Percentiles rank a stretch among this genome's conserved stretches.
Evolutionary conservation across 2,888 invertebrate genomes (phyloP).

Genomic region (Lasius platythorax): DNA sequence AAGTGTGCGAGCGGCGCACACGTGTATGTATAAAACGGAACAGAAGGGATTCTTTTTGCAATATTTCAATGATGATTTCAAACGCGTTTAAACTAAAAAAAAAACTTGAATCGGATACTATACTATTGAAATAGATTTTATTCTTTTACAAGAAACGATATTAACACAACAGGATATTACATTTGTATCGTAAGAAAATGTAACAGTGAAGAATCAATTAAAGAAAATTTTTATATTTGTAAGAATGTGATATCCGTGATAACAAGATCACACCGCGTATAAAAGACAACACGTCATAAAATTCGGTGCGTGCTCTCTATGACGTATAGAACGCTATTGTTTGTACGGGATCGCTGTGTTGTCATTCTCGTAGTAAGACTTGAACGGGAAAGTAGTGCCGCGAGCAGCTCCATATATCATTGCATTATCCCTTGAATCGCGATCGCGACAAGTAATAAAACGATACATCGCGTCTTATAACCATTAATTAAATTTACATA

Average conservation of each 20-base stretch:
- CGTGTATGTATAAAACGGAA: constrained; percentile 9
- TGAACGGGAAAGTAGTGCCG: neutral
- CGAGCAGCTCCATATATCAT: too few species aligned
- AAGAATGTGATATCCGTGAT: too few species aligned
- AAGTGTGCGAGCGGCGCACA: constrained; percentile 50
- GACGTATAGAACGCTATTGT: too few species aligned
- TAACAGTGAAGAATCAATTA: neutral
- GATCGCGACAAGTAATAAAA: too few species aligned
- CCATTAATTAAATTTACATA: too few species aligned
- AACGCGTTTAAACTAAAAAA: neutral
- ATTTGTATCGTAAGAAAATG: too few species aligned
- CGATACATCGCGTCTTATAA: too few species aligned
- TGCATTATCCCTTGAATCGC: too few species aligned
- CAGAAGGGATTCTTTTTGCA: neutral
- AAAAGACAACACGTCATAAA: too few species aligned
- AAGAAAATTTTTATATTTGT: neutral
- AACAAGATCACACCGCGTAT: too few species aligned
- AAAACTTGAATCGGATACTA: neutral
- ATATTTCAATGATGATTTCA: constrained; percentile 6
- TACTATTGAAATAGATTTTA: neutral
- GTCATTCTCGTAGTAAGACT: neutral
- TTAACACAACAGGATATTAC: too few species aligned
- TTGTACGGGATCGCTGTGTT: neutral
- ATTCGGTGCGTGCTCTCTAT: too few species aligned
- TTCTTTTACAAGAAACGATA: neutral